Percentiles rank a stretch among this genome's conserved stretches.
phyloP scores from a whole-genome alignment of 2,113 vertebrate genomes.

The Vimba vimba region DNA sequence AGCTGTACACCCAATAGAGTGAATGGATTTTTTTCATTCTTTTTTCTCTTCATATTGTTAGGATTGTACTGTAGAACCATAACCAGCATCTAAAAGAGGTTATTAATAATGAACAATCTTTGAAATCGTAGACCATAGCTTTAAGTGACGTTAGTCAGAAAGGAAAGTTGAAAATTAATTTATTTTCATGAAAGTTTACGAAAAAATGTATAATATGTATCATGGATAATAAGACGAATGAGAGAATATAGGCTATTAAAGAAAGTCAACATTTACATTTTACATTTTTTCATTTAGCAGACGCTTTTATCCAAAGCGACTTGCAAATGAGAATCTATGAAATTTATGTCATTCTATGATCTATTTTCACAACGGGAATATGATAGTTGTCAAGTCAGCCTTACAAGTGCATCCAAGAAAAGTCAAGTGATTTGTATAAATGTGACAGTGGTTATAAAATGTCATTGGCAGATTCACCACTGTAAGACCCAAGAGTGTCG shows the following conservation, averaged over 20 bases:
- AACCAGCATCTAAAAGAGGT: too few relatives aligned
- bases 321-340: too few relatives aligned
- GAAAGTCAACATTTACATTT: not conserved
- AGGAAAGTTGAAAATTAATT: not conserved
- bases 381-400: not conserved
- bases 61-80: too few relatives aligned
- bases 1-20: too few relatives aligned
- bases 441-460: not conserved
- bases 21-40: too few relatives aligned
- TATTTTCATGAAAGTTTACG: not conserved
- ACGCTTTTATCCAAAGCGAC: too few relatives aligned
- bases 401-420: not conserved
- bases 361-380: not conserved
- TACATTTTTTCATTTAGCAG: too few relatives aligned
- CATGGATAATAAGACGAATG: not conserved
- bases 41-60: too few relatives aligned
- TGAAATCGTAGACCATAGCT: too few relatives aligned
- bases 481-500: not conserved
- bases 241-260: not conserved
- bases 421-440: conserved; percentile 5
- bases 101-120: too few relatives aligned
- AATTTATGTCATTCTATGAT: not conserved
- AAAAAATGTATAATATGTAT: not conserved
- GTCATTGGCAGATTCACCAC: not conserved
- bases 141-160: not conserved